Evolutionary conservation across 1,140 invertebrate species (phyloP).

Genomic region (Drosophila mayri): DNA sequence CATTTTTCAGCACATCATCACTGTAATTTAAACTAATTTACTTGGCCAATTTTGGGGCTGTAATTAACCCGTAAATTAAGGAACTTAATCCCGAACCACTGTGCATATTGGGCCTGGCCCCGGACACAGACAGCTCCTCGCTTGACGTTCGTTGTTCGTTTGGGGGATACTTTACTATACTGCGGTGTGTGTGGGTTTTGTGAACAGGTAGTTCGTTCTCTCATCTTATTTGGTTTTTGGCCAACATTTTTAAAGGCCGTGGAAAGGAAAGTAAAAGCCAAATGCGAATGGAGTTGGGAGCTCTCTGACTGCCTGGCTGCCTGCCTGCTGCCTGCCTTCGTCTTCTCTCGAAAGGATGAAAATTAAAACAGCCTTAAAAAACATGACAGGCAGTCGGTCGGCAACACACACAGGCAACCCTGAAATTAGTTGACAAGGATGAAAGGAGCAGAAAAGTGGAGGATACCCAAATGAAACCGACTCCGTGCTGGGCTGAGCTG

Average conservation of each 20-base stretch:
- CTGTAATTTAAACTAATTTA: constrained; percentile 22
- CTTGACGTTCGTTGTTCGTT: constrained; percentile 44
- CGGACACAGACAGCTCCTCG: constrained; percentile 27
- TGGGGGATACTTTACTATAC: constrained; percentile 22
- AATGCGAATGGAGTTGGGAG: constrained; percentile 8
- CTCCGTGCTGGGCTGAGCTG: constrained; percentile 66
- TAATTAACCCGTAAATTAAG: constrained; percentile 23
- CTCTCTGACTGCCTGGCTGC: constrained; percentile 1
- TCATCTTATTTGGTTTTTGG: constrained; percentile 73
- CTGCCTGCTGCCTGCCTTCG: background rate
- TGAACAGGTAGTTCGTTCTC: constrained; percentile 78
- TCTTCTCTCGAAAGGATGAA: constrained; percentile 42
- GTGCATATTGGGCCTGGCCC: constrained; percentile 36
- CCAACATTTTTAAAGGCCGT: constrained; percentile 69
- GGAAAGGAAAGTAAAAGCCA: constrained; percentile 76
- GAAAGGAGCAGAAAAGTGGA: constrained; percentile 50
- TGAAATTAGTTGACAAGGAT: constrained; percentile 83
- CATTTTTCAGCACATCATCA: constrained; percentile 16
- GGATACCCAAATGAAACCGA: constrained; percentile 50
- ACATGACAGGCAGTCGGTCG: constrained; percentile 65
- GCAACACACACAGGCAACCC: constrained; percentile 51
- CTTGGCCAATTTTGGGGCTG: constrained; percentile 12
- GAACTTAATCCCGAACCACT: constrained; percentile 31
- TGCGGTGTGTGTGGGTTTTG: constrained; percentile 72
- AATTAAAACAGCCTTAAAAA: constrained; percentile 81